A percentile compares a stretch with the other conserved stretches of the same genome.
Evolutionary conservation across 92 coral and sea anemone species (phyloP).

Genomic region (Paramuricea clavata): DNA sequence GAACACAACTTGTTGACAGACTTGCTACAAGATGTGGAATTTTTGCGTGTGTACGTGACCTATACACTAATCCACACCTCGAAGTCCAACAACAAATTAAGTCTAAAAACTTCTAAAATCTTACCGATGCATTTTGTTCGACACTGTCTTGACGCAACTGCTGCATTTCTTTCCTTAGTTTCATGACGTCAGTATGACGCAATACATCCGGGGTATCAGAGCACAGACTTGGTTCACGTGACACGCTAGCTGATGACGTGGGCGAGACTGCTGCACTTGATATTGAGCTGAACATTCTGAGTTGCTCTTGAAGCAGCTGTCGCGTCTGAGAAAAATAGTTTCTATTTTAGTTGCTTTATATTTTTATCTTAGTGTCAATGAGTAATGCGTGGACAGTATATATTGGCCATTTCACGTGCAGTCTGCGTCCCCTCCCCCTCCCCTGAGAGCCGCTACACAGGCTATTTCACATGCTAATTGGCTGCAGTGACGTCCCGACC

Average conservation of each 20-base stretch:
- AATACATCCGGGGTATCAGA: conserved; percentile 27
- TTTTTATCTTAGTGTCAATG: no score
- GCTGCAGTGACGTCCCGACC: neutral
- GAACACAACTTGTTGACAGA: no score
- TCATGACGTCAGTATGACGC: conserved; percentile 17
- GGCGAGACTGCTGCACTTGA: conserved; percentile 29
- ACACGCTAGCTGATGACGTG: conserved; percentile 9
- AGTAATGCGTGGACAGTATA: no score
- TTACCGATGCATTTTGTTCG: conserved; percentile 24
- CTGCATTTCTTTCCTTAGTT: conserved; percentile 26
- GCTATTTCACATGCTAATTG: no score
- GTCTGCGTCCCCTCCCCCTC: no score
- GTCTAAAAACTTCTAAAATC: neutral
- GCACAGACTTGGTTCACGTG: conserved; percentile 15
- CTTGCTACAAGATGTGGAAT: no score
- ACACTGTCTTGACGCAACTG: conserved; percentile 35
- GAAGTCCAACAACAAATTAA: neutral
- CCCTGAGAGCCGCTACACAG: no score
- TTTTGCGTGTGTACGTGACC: no score
- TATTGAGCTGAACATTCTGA: conserved; percentile 11
- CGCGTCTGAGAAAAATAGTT: conserved; percentile 2
- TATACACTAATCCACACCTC: no score
- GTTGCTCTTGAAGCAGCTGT: conserved; percentile 45
- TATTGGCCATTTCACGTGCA: no score
- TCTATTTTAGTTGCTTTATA: neutral